Percentiles rank a stretch among this genome's conserved stretches.
Evolutionary conservation across 64 coral and sea anemone species (phyloP).

Genomic region (Cladopsammia gracilis): DNA sequence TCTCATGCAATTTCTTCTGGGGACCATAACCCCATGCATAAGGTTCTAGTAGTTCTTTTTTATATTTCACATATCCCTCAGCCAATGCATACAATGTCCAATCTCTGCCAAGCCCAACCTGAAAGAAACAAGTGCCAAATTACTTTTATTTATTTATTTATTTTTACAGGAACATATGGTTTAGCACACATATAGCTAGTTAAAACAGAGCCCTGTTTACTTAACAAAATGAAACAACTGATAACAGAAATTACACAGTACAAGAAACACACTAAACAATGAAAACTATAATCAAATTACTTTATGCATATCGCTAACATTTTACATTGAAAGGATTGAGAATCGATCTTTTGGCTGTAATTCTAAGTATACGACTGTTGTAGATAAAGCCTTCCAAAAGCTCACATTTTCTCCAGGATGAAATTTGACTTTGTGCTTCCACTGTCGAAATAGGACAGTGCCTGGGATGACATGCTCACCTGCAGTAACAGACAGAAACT

Average conservation of each 20-base stretch:
- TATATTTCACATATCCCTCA: conserved; percentile 88
- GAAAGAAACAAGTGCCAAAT: not conserved
- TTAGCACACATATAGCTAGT: too few relatives aligned
- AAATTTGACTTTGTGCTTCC: conserved; percentile 77
- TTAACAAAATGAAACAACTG: too few relatives aligned
- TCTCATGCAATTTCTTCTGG: conserved; percentile 86
- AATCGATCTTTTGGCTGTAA: too few relatives aligned
- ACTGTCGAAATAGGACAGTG: conserved; percentile 85
- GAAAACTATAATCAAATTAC: too few relatives aligned
- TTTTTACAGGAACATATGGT: too few relatives aligned
- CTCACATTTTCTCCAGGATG: conserved; percentile 97
- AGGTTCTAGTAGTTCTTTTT: conserved; percentile 79
- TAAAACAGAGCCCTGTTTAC: too few relatives aligned
- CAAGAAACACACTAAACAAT: too few relatives aligned
- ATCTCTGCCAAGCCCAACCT: conserved; percentile 98
- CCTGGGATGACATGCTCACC: conserved; percentile 96
- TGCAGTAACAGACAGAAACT: conserved; percentile 6
- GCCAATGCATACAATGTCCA: conserved; percentile 90
- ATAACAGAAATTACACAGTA: too few relatives aligned
- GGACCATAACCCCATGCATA: conserved; percentile 87
- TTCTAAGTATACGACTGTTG: too few relatives aligned
- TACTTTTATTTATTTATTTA: not conserved
- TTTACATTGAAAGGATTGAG: too few relatives aligned
- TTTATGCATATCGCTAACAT: too few relatives aligned
- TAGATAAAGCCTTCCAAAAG: not conserved